Base-by-base conservation (phyloP, 2,797 vertebrate genomes). In the Rhadinocentrus ornatus region DNA sequence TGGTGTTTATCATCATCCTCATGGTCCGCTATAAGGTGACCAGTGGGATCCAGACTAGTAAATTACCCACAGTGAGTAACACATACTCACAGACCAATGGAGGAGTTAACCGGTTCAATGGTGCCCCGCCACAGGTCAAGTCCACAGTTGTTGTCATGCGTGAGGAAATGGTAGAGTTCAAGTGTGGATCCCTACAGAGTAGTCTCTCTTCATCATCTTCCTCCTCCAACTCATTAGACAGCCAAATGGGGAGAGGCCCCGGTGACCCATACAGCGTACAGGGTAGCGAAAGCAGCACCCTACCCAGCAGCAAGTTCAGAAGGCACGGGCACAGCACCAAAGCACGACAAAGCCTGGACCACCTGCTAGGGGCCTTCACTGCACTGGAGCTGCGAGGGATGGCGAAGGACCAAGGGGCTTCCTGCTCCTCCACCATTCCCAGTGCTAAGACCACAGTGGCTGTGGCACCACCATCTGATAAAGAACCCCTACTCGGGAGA, bases 11-110 rank as follows among this genome's bases (percentile, higher is more conserved):
- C 32, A 90, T 99, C 75, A 96, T 98, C 65, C 96, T 99, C 60
- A 97, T 99, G 98, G 97, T 99, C 60, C 96, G 97, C 61, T 99
- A 99, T 62, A 97, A 98, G 73, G 95, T 98, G 58, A 97, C 96
- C 88, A 96, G 92, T 75, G 95, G 95, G 4, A 86, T 93, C 55
- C 92, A 80, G 68, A 94, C 93, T 2, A 89, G 91, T 71, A 95
- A 97, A 93, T 90, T 97, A 86, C 94, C 96, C 12, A 84, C 81
- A 0, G 95, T 97, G 91, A 96, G 95, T 90, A 96, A 98, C 0
- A 94, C 97, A 4, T 97, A 96, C 91, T 97, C 97, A 0, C 98
- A 99, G 90, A 99, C 96, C 18, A 98, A 98, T 0, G 97, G 97
- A 34, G 95, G 95, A 4, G 78, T 94, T 24, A 90, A 95, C 11